These are phyloP conservation scores for Eilema griseolum DNA, from an alignment of 2,888 invertebrate genomes.

Conservation along the genomic window DNA sequence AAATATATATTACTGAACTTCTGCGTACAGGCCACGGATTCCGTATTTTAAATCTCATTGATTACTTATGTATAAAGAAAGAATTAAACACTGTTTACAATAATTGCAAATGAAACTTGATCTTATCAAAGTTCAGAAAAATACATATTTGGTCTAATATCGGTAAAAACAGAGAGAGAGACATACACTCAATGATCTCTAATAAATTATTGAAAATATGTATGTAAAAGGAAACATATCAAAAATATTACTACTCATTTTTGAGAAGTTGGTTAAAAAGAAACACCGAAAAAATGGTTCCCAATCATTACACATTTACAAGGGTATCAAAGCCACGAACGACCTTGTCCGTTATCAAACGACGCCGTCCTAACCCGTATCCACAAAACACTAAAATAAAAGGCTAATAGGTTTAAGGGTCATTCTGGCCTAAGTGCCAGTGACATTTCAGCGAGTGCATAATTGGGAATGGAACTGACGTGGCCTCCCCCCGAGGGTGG, in stretches of 20 bases:
- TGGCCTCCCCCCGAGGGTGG: constrained; percentile 53
- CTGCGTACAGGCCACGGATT: too few relatives aligned
- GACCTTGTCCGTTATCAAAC: constrained; percentile 48
- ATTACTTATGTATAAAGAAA: too few relatives aligned
- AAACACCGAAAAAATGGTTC: constrained; percentile 14
- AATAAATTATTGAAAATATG: too few relatives aligned
- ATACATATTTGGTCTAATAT: too few relatives aligned
- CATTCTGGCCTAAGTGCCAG: constrained; percentile 76
- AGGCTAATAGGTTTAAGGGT: constrained; percentile 86
- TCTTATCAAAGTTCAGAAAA: too few relatives aligned
- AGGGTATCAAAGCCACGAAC: constrained; percentile 35
- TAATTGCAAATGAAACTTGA: too few relatives aligned
- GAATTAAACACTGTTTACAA: too few relatives aligned
- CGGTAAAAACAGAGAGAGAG: too few relatives aligned
- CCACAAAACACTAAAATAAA: constrained; percentile 74
- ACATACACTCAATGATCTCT: too few relatives aligned
- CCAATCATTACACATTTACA: constrained; percentile 40
- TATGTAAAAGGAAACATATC: too few relatives aligned
- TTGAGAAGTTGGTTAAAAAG: constrained; percentile 3
- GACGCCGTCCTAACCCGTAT: constrained; percentile 65
- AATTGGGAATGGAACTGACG: constrained; percentile 83
- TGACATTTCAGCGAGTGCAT: constrained; percentile 84
- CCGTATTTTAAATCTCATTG: too few relatives aligned
- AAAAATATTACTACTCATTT: neutral
- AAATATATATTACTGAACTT: too few relatives aligned